Conservation (phyloP, 2,113 vertebrate species). For the Dipodomys ordii region DNA sequence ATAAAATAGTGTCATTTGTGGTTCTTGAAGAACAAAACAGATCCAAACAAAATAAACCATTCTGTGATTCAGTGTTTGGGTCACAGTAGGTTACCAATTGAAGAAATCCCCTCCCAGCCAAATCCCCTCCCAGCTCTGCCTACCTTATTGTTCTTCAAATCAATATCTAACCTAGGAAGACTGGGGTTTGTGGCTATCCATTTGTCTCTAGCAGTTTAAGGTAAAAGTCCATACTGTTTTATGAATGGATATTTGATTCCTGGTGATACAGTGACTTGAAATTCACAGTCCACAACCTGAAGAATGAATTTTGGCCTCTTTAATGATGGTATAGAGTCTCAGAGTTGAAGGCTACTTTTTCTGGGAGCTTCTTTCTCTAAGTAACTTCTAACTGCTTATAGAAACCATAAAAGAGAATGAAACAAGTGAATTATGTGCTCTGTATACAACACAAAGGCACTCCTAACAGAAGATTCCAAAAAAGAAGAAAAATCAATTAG, state of each 20-base stretch:
- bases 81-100: constrained; percentile 52
- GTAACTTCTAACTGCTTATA: constrained; percentile 24
- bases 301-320: not conserved
- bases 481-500: constrained; percentile 27
- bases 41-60: constrained; percentile 63
- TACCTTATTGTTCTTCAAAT: constrained; percentile 61
- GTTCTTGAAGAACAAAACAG: constrained; percentile 67
- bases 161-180: constrained; percentile 65
- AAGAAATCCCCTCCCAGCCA: constrained; percentile 70
- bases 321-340: not conserved
- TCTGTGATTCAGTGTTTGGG: constrained; percentile 63
- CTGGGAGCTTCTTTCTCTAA: not conserved
- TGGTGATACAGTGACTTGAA: not conserved
- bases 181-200: not conserved
- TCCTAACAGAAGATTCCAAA: not conserved
- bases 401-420: not conserved
- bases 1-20: constrained; percentile 48
- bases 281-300: not conserved
- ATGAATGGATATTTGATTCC: constrained; percentile 26
- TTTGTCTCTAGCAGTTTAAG: constrained; percentile 17
- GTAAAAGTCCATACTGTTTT: not conserved
- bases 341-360: not conserved
- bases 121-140: not conserved
- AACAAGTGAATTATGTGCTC: not conserved
- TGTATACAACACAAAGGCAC: not conserved